Conservation (phyloP, 1,140 invertebrate genomes). For the Drosophila kikkawai region DNA sequence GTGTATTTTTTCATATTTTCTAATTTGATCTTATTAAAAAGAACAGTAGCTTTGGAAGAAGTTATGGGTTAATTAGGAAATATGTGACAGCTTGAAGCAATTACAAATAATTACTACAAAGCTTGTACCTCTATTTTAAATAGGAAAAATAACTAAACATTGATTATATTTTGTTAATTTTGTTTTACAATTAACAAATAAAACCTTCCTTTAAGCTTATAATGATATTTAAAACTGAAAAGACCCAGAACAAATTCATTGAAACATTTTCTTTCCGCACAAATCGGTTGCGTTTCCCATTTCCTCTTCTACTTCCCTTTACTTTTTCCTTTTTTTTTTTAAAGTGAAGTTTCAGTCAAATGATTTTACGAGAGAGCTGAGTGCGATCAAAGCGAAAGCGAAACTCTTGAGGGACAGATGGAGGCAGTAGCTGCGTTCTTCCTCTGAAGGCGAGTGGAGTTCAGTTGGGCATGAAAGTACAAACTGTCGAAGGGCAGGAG, state of each 20-base stretch:
- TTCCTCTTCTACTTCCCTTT: constrained; percentile 6
- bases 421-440: constrained; percentile 8
- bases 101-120: not conserved
- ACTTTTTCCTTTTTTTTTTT: not conserved
- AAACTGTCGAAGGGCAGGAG: constrained; percentile 58
- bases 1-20: constrained; percentile 12
- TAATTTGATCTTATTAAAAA: not conserved
- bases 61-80: not conserved
- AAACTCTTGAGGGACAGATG: constrained; percentile 43
- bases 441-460: constrained; percentile 14
- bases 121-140: not conserved
- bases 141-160: not conserved
- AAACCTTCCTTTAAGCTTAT: not conserved
- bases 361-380: constrained; percentile 46
- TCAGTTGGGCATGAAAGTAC: constrained; percentile 69
- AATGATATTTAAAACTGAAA: not conserved
- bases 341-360: constrained; percentile 45
- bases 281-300: constrained; percentile 24
- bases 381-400: constrained; percentile 61
- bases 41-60: not conserved
- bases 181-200: not conserved
- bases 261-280: not conserved
- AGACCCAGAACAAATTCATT: not conserved
- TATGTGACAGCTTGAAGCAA: too few relatives aligned
- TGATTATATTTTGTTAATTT: not conserved